phyloP scores from a whole-genome alignment of 2,113 vertebrate genomes.

The Panthera tigris region DNA sequence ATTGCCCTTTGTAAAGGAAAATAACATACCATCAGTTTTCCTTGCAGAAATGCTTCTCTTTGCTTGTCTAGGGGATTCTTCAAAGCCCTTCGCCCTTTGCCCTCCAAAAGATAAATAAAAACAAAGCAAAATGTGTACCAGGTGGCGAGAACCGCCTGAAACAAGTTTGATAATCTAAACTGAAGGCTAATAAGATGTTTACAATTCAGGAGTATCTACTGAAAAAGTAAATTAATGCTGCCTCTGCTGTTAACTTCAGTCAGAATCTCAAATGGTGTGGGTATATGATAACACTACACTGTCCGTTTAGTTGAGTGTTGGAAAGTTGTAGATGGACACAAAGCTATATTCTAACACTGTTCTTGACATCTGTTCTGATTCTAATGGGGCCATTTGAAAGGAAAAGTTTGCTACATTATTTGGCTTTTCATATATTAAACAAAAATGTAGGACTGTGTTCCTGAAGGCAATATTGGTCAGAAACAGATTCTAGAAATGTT shows the following conservation, averaged over 20 bases:
- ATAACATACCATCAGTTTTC: neutral
- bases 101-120: constrained; percentile 45
- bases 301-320: neutral
- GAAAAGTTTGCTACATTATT: neutral
- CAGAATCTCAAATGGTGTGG: neutral
- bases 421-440: neutral
- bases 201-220: neutral
- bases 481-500: neutral
- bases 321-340: neutral
- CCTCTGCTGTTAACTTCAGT: neutral
- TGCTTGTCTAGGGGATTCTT: neutral
- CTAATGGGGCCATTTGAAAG: neutral
- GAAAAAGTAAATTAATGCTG: neutral
- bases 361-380: neutral
- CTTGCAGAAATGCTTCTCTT: neutral
- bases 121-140: constrained; percentile 29
- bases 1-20: neutral
- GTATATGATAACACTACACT: neutral
- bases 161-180: constrained; percentile 11
- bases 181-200: neutral
- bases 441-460: neutral
- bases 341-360: neutral
- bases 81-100: neutral
- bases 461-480: neutral
- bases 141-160: neutral